Base-by-base conservation (phyloP, 2,888 invertebrate genomes). In the Orthosia gracilis region DNA sequence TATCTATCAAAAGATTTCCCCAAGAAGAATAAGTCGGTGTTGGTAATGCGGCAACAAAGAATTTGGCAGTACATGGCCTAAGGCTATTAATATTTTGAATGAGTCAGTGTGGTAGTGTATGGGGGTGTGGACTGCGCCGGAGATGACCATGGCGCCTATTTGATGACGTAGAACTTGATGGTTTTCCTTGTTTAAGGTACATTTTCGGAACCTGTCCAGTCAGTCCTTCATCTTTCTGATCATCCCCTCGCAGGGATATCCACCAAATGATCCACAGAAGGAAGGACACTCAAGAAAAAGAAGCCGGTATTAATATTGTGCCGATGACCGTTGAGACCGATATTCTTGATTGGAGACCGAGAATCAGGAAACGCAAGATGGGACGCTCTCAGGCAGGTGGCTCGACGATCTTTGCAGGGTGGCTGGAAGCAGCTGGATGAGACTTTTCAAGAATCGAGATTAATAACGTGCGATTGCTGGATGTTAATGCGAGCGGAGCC, bases 41-140 rank as follows among this genome's bases (percentile, higher is more conserved):
- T n/a, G 9, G 40, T 40, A 40, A 40, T 40, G 40, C 54, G 15
- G 55, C 61, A 76, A 76, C 78, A 78, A 73, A 80, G 76, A 84
- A 85, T 80, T 83, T 75, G 45, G 49, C 63, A 31, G 57, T 82
- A 71, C 67, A 72, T 58, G 80, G 69, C 15, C 7, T 31, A 31
- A 7, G 31, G 31, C 31, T 31, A 31, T 31, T 31, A 31, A 31
- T 31, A 31, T 31, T 63, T 17, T 31, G 40, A 9, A 54, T 82
- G 76, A 82, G 12, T 76, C 77, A 76, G 49, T 15, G 21, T 21
- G 55, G 21, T 47, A 4, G 58, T 66, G 23, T 49, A 67, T 76
- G 58, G 47, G 52, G 11, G 40, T 1, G 40, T 40, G 40, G 40
- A 47, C 31, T 75, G 54, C 1, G 49, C 23, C 17, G 3, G 17